Evolutionary conservation across 2,888 invertebrate genomes (phyloP).

Genomic region (Drosophila pegasa): DNA sequence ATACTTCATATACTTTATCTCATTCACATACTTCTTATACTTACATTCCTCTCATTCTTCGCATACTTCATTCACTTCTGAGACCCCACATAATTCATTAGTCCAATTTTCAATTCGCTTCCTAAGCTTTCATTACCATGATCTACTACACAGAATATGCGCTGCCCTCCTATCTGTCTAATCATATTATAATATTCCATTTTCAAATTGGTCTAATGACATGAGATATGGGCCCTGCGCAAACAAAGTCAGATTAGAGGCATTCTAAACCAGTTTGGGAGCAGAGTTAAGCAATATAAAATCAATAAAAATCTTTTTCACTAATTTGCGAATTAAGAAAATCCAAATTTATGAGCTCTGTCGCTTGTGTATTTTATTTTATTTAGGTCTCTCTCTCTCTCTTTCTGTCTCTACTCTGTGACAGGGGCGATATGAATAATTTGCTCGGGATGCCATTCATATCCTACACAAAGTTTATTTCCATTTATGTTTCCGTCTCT

Average conservation of each 20-base stretch:
- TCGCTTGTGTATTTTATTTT: not conserved
- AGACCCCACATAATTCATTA: no score
- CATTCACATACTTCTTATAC: no score
- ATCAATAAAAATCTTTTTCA: constrained; percentile 1
- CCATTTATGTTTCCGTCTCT: constrained; percentile 4
- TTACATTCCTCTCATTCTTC: not conserved
- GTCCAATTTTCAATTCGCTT: not conserved
- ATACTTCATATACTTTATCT: not conserved
- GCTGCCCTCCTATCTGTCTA: not conserved
- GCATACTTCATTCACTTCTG: not conserved
- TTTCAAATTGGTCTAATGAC: not conserved
- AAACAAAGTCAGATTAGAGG: not conserved
- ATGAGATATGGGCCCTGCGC: not conserved
- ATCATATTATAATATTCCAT: not conserved
- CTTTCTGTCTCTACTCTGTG: not conserved
- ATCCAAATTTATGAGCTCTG: not conserved
- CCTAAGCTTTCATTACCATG: not conserved
- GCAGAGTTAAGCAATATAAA: not conserved
- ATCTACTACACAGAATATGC: no score
- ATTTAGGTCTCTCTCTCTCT: no score
- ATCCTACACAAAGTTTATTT: constrained; percentile 45
- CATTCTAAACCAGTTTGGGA: not conserved
- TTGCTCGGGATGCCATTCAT: constrained; percentile 35
- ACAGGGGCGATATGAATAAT: not conserved
- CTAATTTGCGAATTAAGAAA: constrained; percentile 4